Conservation (phyloP, 2,888 invertebrate genomes). For the Strigamia maritima region DNA sequence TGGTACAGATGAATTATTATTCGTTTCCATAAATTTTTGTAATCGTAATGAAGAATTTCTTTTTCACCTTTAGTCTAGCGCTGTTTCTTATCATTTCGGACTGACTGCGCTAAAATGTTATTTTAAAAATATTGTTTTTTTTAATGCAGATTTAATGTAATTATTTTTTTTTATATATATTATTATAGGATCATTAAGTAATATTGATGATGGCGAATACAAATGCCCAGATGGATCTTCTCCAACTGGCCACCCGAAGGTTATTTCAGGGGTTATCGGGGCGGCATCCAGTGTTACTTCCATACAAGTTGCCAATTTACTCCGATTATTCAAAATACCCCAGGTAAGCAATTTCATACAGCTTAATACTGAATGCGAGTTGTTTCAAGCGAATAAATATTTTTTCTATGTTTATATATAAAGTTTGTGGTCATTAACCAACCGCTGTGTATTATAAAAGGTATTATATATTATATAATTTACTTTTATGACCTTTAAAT, state of each 20-base stretch:
- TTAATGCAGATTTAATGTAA: background rate
- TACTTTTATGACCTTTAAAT: background rate
- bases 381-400: background rate
- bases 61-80: no score
- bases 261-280: conserved; percentile 82
- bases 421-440: no score
- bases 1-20: no score
- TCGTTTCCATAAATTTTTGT: no score
- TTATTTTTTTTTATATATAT: conserved; percentile 39
- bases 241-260: conserved; percentile 70
- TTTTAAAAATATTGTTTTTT: background rate
- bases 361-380: background rate
- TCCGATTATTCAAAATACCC: conserved; percentile 88
- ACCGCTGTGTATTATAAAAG: background rate
- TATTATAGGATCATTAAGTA: conserved; percentile 84
- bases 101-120: background rate
- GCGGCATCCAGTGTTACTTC: conserved; percentile 92
- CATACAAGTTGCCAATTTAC: conserved; percentile 88
- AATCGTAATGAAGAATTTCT: no score
- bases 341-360: conserved; percentile 54
- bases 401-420: background rate
- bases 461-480: background rate
- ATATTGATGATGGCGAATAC: conserved; percentile 81
- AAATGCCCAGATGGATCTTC: conserved; percentile 64
- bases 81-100: no score